Conservation (phyloP, 1,140 invertebrate genomes). For the Panagrolaimus sp. region DNA sequence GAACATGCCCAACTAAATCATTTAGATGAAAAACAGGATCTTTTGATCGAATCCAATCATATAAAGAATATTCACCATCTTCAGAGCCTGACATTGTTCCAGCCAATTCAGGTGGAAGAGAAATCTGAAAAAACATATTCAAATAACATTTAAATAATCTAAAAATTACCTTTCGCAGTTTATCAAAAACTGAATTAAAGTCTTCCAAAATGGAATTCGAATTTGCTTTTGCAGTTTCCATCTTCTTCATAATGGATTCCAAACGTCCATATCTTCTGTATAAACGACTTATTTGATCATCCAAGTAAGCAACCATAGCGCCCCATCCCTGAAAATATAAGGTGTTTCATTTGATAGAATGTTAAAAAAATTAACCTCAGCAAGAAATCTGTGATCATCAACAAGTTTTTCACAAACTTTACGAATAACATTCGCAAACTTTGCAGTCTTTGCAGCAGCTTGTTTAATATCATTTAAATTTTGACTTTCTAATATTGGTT, state of each 20-base stretch:
- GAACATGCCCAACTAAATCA: conserved; percentile 35
- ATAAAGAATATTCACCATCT: conserved; percentile 20
- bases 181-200: neutral
- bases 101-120: neutral
- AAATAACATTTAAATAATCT: neutral
- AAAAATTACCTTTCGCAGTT: neutral
- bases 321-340: conserved; percentile 3
- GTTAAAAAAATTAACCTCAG: neutral
- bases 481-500: neutral
- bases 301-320: neutral
- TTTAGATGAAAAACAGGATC: conserved; percentile 40
- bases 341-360: neutral
- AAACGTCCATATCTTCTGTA: neutral
- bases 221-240: neutral
- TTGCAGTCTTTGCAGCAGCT: neutral
- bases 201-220: neutral
- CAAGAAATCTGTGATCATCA: neutral
- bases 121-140: neutral
- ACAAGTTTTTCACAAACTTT: conserved; percentile 1
- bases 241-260: neutral
- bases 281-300: neutral
- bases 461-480: neutral
- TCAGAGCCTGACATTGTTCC: neutral
- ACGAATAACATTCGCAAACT: neutral
- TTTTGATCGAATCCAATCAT: conserved; percentile 43